Base-by-base conservation (phyloP, 2,888 invertebrate genomes). In the Amphipyra berbera region DNA sequence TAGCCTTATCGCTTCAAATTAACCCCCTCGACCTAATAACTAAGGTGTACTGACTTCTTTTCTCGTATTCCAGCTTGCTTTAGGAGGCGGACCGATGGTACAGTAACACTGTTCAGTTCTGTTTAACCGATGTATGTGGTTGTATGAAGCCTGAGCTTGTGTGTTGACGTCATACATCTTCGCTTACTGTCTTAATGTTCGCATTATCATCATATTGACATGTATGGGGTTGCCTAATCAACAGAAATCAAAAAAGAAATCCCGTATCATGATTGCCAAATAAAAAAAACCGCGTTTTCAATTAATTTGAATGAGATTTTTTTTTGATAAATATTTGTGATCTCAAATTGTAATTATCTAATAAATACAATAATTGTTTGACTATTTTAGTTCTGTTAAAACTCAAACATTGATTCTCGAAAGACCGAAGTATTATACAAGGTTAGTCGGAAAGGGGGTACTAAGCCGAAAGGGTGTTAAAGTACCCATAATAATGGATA, bases 81-180 rank as follows among this genome's bases (percentile, higher is more conserved):
- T 87, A 82, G 91, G 83, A 83, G 86, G 81, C 72, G 92, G 83
- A 84, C 79, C 86, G 72, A 90, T 83, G 92, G 91, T 91, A 91
- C 81, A 89, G 90, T 90, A 94, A 90, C 88, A 88, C 62, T 91
- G 68, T 75, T 85, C 75, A 79, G 86, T 81, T 79, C 62, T 78
- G 64, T 78, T 73, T 71, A 65, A 76, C 65, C 65, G 74, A 76
- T 81, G 81, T 76, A 79, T 75, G 78, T 79, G 73, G 68, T 68
- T 71, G 41, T 75, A 69, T 64, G 65, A 59, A 58, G 76, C 57
- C 70, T 66, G 57, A 49, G 72, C 71, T 81, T 78, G 58, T 69
- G 77, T 78, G 61, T 74, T 46, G 48, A 62, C 44, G 55, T 65
- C 50, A 45, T 61, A 59, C 50, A 58, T 68, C 52, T 63, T 45